A percentile compares a stretch with the other conserved stretches of the same genome.
Evolutionary conservation across 2,888 invertebrate genomes (phyloP).

Genomic region (Pseudococcus jackbeardsleyi): DNA sequence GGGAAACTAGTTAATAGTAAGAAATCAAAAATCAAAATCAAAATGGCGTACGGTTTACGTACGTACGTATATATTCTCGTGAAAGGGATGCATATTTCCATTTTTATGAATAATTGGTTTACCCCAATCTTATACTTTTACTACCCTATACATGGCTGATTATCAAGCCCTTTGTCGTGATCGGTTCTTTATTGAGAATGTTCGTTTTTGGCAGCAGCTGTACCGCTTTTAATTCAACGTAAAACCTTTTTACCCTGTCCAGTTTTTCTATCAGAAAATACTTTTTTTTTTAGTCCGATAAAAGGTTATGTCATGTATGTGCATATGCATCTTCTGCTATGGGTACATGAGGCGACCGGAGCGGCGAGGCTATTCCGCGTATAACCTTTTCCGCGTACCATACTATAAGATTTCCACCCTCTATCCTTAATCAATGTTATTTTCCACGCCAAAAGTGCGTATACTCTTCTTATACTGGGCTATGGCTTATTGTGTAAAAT

Average conservation of each 20-base stretch:
- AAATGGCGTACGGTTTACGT: slow-evolving; percentile 45
- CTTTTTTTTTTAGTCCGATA: slow-evolving; percentile 56
- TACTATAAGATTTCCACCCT: slow-evolving; percentile 57
- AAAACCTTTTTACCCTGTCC: slow-evolving; percentile 65
- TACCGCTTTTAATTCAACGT: slow-evolving; percentile 63
- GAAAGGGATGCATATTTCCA: slow-evolving; percentile 65
- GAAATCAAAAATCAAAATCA: slow-evolving; percentile 60
- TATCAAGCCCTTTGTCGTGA: slow-evolving; percentile 65
- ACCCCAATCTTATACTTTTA: slow-evolving; percentile 65
- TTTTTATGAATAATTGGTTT: slow-evolving; percentile 66
- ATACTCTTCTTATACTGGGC: background rate
- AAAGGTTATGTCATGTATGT: slow-evolving; percentile 61
- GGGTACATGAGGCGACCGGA: slow-evolving; percentile 6
- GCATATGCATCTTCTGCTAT: slow-evolving; percentile 52
- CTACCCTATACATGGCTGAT: slow-evolving; percentile 65
- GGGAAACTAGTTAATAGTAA: slow-evolving; percentile 64
- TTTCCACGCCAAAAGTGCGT: slow-evolving; percentile 45
- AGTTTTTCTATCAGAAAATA: slow-evolving; percentile 47
- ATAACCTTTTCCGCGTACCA: slow-evolving; percentile 46
- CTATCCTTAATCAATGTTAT: slow-evolving; percentile 60
- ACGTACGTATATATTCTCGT: background rate
- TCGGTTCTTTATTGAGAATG: slow-evolving; percentile 62
- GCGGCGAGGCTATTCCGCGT: slow-evolving; percentile 49
- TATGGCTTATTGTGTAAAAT: slow-evolving; percentile 28
- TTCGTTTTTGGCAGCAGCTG: slow-evolving; percentile 61